Percentiles rank a stretch among this genome's conserved stretches.
Evolutionary conservation across 2,113 vertebrate species (phyloP).

Genomic region (Dipodomys spectabilis): DNA sequence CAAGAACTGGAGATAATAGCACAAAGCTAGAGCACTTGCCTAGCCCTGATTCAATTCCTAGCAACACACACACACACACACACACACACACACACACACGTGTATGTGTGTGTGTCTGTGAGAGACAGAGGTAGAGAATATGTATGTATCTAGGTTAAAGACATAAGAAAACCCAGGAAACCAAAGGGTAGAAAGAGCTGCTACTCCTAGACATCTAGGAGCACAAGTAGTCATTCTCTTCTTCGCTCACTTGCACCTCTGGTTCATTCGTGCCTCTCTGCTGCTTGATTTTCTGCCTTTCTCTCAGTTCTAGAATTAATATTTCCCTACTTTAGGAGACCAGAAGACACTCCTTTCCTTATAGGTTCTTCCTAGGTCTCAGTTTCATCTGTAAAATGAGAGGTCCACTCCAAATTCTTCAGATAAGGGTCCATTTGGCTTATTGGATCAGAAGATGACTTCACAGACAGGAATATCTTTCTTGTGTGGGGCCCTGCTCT

Average conservation of each 20-base stretch:
- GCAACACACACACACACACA: too few species aligned
- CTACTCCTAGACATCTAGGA: neutral
- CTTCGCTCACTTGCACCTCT: neutral
- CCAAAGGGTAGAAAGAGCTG: neutral
- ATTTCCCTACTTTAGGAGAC: neutral
- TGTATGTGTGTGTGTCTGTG: too few species aligned
- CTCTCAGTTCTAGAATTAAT: neutral
- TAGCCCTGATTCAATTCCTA: neutral
- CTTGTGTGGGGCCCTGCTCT: neutral
- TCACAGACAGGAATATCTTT: neutral
- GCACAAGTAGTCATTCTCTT: neutral
- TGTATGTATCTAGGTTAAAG: neutral
- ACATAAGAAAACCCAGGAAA: neutral
- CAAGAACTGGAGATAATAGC: neutral
- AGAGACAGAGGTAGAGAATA: neutral
- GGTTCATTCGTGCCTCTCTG: neutral
- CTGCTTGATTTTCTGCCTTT: neutral
- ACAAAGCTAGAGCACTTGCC: neutral
- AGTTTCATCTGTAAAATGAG: neutral
- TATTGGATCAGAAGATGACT: neutral
- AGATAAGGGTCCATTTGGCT: neutral
- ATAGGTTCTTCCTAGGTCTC: neutral
- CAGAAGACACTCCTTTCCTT: neutral
- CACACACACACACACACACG: too few species aligned
- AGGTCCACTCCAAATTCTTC: neutral